A percentile compares a stretch with the other conserved stretches of the same genome.
Evolutionary conservation across 1,140 invertebrate species (phyloP).

Genomic region (Lasaia peninsularis): DNA sequence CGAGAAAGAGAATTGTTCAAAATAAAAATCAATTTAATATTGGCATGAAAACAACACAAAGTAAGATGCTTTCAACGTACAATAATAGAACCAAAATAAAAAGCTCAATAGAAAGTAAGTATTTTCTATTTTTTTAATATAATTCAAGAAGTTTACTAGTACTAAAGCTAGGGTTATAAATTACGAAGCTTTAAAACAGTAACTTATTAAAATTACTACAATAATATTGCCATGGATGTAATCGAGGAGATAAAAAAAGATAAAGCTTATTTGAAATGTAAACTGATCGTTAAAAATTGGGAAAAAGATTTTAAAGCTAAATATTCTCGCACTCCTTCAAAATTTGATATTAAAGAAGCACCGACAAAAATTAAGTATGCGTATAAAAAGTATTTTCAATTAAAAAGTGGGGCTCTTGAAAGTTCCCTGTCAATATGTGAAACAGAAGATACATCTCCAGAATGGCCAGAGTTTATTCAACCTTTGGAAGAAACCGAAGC

Average conservation of each 20-base stretch:
- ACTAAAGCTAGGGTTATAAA: too few relatives aligned
- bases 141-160: too few relatives aligned
- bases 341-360: conserved; percentile 88
- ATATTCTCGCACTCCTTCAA: conserved; percentile 83
- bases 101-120: too few relatives aligned
- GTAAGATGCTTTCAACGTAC: too few relatives aligned
- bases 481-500: conserved; percentile 23
- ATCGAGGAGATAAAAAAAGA: conserved; percentile 61
- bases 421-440: conserved; percentile 79
- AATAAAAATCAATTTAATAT: too few relatives aligned
- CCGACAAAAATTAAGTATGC: conserved; percentile 83
- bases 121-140: too few relatives aligned
- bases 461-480: conserved; percentile 45
- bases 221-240: conserved; percentile 46
- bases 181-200: too few relatives aligned
- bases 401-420: conserved; percentile 85
- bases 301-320: conserved; percentile 86
- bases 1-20: too few relatives aligned
- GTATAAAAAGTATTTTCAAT: conserved; percentile 88
- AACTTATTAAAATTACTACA: not conserved
- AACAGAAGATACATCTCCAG: conserved; percentile 46
- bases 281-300: conserved; percentile 86
- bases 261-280: conserved; percentile 79
- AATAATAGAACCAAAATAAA: too few relatives aligned
- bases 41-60: too few relatives aligned